Base-by-base conservation (phyloP, 2,113 vertebrate genomes). In the Engraulis encrasicolus region DNA sequence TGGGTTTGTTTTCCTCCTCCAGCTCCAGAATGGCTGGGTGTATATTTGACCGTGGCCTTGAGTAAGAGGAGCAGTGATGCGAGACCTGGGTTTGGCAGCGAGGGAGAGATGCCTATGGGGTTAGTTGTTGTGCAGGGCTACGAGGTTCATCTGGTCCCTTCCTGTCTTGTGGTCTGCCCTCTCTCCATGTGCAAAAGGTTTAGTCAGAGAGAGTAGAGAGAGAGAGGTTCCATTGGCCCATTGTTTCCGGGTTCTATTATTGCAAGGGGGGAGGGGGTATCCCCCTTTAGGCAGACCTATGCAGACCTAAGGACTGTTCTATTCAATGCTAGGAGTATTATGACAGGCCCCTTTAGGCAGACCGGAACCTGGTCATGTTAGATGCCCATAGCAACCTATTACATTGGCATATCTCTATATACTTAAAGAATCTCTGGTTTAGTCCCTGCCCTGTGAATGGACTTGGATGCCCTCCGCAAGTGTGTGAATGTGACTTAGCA, bases 381-480 rank as follows among this genome's bases (percentile, higher is more conserved):
- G n/a, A n/a, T n/a, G n/a, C n/a, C n/a, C n/a, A n/a, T n/a, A n/a
- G n/a, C n/a, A n/a, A n/a, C n/a, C n/a, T n/a, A n/a, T n/a, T n/a
- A n/a, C n/a, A n/a, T n/a, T n/a, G n/a, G n/a, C n/a, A n/a, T n/a
- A n/a, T n/a, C n/a, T n/a, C n/a, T n/a, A n/a, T n/a, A n/a, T n/a
- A n/a, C n/a, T n/a, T n/a, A n/a, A n/a, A n/a, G n/a, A n/a, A n/a
- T n/a, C n/a, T n/a, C n/a, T n/a, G 66, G 66, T 11, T 74, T 36
- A 74, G 66, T 74, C 15, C 2, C 34, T 74, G 66, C 31, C 66
- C 66, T 74, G 31, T 74, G 66, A 74, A 14, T 74, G 66, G 11
- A 74, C 66, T 74, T 74, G 66, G 66, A 74, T 74, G 71, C 81
- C 49, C 61, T 50, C 82, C 77, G 79, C 74, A 78, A n/a, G 74